Conservation (phyloP, 2,797 vertebrate genomes). For the Etheostoma nigrum region DNA sequence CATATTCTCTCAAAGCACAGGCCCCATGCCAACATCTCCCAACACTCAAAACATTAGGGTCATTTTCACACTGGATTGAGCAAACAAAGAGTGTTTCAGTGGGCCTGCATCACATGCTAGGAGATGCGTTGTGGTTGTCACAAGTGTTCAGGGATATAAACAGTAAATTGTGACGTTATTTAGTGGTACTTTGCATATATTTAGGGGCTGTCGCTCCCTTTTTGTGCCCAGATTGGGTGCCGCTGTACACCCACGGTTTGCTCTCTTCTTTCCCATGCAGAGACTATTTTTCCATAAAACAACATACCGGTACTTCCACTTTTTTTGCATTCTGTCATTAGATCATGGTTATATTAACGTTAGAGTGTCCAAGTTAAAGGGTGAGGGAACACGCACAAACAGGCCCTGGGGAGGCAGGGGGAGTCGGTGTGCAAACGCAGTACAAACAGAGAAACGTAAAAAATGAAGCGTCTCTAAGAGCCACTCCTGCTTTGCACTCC, state of each 20-base stretch:
- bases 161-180: conserved; percentile 75
- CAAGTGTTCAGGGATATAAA: conserved; percentile 78
- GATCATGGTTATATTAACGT: conserved; percentile 16
- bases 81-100: conserved; percentile 87
- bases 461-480: conserved; percentile 53
- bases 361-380: conserved; percentile 30
- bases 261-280: conserved; percentile 26
- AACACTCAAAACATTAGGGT: conserved; percentile 64
- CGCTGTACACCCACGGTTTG: conserved; percentile 45
- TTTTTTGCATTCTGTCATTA: conserved; percentile 24
- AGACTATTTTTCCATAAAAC: background rate
- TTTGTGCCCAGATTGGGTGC: conserved; percentile 46
- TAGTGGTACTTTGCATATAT: conserved; percentile 82
- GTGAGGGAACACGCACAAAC: conserved; percentile 47
- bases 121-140: conserved; percentile 85
- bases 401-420: conserved; percentile 39
- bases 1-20: conserved; percentile 33
- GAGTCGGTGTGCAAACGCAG: conserved; percentile 36
- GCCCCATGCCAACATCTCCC: conserved; percentile 54
- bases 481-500: conserved; percentile 53
- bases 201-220: conserved; percentile 59
- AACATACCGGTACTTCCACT: conserved; percentile 10
- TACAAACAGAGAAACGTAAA: conserved; percentile 48
- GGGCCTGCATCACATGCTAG: conserved; percentile 78
- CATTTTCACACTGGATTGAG: conserved; percentile 83